Evolutionary conservation across 2,113 vertebrate species (phyloP).

Genomic region (Upupa epops): DNA sequence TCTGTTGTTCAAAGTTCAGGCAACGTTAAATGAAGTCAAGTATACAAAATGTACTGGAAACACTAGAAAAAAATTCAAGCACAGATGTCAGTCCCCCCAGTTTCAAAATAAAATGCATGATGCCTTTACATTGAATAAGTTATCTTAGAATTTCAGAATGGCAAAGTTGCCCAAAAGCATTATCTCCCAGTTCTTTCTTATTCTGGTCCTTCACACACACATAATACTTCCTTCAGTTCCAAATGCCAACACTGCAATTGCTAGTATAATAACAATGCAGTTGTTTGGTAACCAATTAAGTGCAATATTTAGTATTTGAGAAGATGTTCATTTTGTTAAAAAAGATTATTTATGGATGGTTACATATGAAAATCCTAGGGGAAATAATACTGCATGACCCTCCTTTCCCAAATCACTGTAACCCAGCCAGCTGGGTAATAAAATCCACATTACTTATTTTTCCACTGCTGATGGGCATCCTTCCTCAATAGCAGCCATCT

Average conservation of each 20-base stretch:
- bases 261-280: slow-evolving; percentile 60
- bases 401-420: slow-evolving; percentile 40
- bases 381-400: slow-evolving; percentile 52
- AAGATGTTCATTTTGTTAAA: slow-evolving; percentile 61
- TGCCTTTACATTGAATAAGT: slow-evolving; percentile 68
- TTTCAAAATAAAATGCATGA: slow-evolving; percentile 58
- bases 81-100: slow-evolving; percentile 59
- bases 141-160: slow-evolving; percentile 46
- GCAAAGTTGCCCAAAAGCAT: slow-evolving; percentile 60
- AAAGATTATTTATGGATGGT: slow-evolving; percentile 64
- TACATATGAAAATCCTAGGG: slow-evolving; percentile 62
- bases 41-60: slow-evolving; percentile 79
- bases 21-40: slow-evolving; percentile 72
- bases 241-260: slow-evolving; percentile 61
- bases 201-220: slow-evolving; percentile 61
- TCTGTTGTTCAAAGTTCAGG: slow-evolving; percentile 73
- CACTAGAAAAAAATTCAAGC: slow-evolving; percentile 76
- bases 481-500: slow-evolving; percentile 93
- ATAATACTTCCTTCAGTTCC: slow-evolving; percentile 58
- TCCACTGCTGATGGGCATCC: neutral
- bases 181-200: slow-evolving; percentile 37
- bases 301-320: slow-evolving; percentile 72
- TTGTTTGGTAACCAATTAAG: slow-evolving; percentile 71
- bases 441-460: slow-evolving; percentile 42
- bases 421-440: slow-evolving; percentile 95